Evolutionary conservation across 2,888 invertebrate genomes (phyloP), one percentile per base, ranked within the genome.

Genomic region (Tipula confusa): DNA sequence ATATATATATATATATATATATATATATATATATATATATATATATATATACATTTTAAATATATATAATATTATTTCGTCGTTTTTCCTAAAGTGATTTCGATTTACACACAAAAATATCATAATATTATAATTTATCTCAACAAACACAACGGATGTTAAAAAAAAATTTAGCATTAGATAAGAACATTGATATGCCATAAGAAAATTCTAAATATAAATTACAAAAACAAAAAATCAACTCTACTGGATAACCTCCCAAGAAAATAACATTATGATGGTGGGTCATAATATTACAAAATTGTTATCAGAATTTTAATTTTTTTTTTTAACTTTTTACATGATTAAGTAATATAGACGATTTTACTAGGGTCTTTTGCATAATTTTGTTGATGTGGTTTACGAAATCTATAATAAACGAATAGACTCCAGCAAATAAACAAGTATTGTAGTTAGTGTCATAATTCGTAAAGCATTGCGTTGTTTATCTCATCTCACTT

Each of bases 121-220:
- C n/a, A n/a, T n/a, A 64, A 64, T 64, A 11, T 64, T 24, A 64
- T 24, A 64, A 64, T 64, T 64, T 64, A 64, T 64, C 64, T 64
- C 64, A 64, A 64, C 64, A 64, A 64, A 24, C 24, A 64, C 18
- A 64, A 64, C 64, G 64, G 64, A 64, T 64, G 64, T 64, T 64
- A 64, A 7, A 64, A 64, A 43, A 33, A 64, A 64, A 64, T 24
- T 64, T 24, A 24, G 64, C 64, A 64, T 24, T 64, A 64, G 64
- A 64, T 64, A 64, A 64, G 64, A 64, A 64, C 24, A 64, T 64
- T 64, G 18, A 64, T 64, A 24, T 24, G 24, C 7, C 24, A 64
- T 64, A 64, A 64, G 64, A 64, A 64, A 64, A 64, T 64, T 64
- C 24, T 64, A 64, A 64, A 64, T 64, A 64, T 24, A 64, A 7